Evolutionary conservation across 1,140 invertebrate genomes (phyloP), one percentile per base, ranked within the genome.

Genomic region (Drosophila insularis): DNA sequence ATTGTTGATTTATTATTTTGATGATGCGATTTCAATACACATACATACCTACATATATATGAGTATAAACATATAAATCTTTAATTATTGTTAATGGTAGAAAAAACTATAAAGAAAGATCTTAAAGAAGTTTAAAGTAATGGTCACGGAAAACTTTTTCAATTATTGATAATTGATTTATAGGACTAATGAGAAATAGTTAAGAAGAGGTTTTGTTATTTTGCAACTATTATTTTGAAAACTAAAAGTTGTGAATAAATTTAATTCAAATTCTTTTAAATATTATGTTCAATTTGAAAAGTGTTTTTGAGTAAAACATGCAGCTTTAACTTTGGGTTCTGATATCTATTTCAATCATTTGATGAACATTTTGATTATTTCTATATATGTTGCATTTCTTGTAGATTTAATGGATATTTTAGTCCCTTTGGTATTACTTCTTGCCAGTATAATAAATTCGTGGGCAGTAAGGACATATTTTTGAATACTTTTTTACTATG

Each of bases 1-100:
- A 89, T 86, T 86, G 82, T 86, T 87, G 80, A 82, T 78, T 46
- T 40, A 65, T 78, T 55, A 71, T 66, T 81, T 78, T 56, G 59
- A 40, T 53, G 39, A 68, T 65, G 54, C 66, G 69, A 76, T 81
- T 71, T 65, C 62, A 63, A 86, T 72, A 86, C 70, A 79, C 65
- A 80, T 76, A 56, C 79, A 70, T 79, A 79, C 65, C 27, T 6
- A 27, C 27, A 21, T 21, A 72, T 58, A 73, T 23, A 61, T 13
- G 43, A 50, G 43, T 50, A 50, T 50, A 19, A 50, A 50, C 43
- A 17, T 2, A 21, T 2, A 46, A 1, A 21, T 10, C 0, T 1
- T 8, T 11, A 4, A 8, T 11, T 21, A 50, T 46, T 6, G 4
- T 19, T 4, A 37, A 13, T 21, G 8, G 19, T 2, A 50, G 43